Evolutionary conservation across 2,113 vertebrate species (phyloP).

Genomic region (Neolamprologus caudopunctatus): DNA sequence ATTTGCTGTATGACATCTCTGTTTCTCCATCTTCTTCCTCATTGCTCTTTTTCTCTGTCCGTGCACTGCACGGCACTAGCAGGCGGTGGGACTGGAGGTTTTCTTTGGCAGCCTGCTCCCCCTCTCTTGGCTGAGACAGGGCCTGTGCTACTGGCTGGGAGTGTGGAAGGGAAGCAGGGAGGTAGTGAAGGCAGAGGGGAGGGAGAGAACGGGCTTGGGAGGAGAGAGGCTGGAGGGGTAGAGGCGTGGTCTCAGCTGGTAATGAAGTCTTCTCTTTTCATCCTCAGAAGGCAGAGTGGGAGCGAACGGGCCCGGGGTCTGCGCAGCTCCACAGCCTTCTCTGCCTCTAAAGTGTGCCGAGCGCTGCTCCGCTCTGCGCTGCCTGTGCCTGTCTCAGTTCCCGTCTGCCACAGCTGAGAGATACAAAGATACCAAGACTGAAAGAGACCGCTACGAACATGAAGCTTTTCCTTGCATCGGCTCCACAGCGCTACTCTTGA

Average conservation of each 20-base stretch:
- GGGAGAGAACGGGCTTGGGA: slow-evolving; percentile 6
- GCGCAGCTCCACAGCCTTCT: slow-evolving; percentile 67
- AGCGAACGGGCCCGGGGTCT: slow-evolving; percentile 72
- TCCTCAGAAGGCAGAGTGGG: slow-evolving; percentile 83
- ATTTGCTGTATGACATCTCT: background rate
- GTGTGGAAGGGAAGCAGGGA: slow-evolving; percentile 73
- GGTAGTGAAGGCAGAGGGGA: slow-evolving; percentile 30
- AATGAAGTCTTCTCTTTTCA: slow-evolving; percentile 92
- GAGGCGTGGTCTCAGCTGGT: slow-evolving; percentile 80
- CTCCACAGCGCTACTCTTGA: slow-evolving; percentile 52
- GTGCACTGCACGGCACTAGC: slow-evolving; percentile 59
- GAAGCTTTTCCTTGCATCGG: slow-evolving; percentile 56
- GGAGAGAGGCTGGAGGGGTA: slow-evolving; percentile 57
- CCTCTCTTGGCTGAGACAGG: slow-evolving; percentile 65
- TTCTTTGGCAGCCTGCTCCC: slow-evolving; percentile 71
- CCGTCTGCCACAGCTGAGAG: slow-evolving; percentile 40
- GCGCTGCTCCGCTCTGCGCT: slow-evolving; percentile 14
- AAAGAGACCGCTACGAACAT: slow-evolving; percentile 52
- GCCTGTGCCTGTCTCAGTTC: slow-evolving; percentile 12
- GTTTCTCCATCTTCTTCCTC: background rate
- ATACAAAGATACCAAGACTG: slow-evolving; percentile 26
- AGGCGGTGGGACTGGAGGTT: slow-evolving; percentile 63
- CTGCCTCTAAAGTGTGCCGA: slow-evolving; percentile 57
- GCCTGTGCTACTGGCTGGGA: slow-evolving; percentile 84
- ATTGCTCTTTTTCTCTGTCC: slow-evolving; percentile 24